Base-by-base conservation (phyloP, 2,888 invertebrate genomes). In the Eucera pruinosa region DNA sequence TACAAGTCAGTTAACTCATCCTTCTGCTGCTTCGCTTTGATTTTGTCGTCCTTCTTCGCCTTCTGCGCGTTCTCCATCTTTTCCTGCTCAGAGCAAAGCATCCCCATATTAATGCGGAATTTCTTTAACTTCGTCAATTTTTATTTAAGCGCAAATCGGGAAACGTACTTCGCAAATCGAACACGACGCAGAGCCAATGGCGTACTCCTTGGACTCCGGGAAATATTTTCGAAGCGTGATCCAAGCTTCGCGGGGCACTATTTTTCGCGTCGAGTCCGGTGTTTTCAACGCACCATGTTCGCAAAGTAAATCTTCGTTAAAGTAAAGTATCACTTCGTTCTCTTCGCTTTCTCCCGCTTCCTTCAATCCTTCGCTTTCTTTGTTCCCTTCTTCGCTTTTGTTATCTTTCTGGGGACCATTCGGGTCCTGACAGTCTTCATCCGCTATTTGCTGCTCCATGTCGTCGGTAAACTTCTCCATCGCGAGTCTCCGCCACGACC, bases 231-330 rank as follows among this genome's bases (percentile, higher is more conserved):
- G 90, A 23, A 95, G 87, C 71, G 94, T 93, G 30, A 86, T 77
- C 94, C 94, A 95, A 2, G 93, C 93, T 75, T 91, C 90, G 6
- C 87, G 84, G 0, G 94, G 93, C 9, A 95, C 93, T 33, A 94
- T 86, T 83, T 93, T 93, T 58, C 94, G 91, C 64, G 88, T 87
- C 0, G 91, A 87, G 65, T 90, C 87, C 9, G 89, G 89, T 15
- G 89, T 91, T 41, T 91, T 90, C 0, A 92, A 78, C n/a, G 88
- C 83, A 91, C 93, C 91, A 88, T 95, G 94, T 41, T 91, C 91
- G 89, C 94, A 94, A 11, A 94, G 87, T 20, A 94, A 89, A 82
- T 94, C 94, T 84, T 94, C 93, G 86, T 94, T 94, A 81, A 94
- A 94, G 62, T 91, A 91, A 20, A 92, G 83, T 39, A 90, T 87